Percentiles rank a stretch among this genome's conserved stretches.
Evolutionary conservation across 2,797 vertebrate species (phyloP).

Genomic region (Clarias platycephalus): DNA sequence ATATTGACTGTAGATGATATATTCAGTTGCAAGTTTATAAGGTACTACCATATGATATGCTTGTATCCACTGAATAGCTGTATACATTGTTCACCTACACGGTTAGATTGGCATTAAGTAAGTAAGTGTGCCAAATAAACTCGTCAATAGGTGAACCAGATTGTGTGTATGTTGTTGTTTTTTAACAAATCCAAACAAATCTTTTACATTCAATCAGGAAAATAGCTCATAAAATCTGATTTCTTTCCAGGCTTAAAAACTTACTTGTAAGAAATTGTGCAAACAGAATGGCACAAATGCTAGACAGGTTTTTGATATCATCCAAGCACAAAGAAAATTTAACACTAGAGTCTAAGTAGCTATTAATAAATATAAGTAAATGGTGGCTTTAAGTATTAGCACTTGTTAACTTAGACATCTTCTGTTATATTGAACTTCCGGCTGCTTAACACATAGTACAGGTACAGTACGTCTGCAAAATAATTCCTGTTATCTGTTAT

Average conservation of each 20-base stretch:
- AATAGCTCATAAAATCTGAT: background rate
- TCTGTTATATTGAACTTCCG: too few species aligned
- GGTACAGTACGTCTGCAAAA: too few species aligned
- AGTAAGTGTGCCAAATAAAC: background rate
- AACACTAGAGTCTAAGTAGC: background rate
- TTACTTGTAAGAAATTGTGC: background rate
- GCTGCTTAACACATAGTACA: too few species aligned
- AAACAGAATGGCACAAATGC: background rate
- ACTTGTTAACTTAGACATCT: background rate
- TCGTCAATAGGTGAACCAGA: background rate
- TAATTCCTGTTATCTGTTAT: too few species aligned
- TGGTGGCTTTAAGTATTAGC: background rate
- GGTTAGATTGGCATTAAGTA: background rate
- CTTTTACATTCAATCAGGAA: background rate
- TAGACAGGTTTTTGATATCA: background rate
- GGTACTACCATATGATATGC: background rate
- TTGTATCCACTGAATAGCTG: background rate
- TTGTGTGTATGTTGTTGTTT: too few species aligned
- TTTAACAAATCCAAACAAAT: background rate
- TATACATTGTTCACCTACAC: background rate
- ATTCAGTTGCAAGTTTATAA: background rate
- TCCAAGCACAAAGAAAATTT: background rate
- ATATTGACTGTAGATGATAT: background rate
- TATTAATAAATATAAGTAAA: background rate
- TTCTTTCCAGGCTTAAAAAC: background rate